Evolutionary conservation across 2,797 vertebrate genomes (phyloP), one percentile per base, ranked within the genome.

Genomic region (Cryptoblepharus egeriae): DNA sequence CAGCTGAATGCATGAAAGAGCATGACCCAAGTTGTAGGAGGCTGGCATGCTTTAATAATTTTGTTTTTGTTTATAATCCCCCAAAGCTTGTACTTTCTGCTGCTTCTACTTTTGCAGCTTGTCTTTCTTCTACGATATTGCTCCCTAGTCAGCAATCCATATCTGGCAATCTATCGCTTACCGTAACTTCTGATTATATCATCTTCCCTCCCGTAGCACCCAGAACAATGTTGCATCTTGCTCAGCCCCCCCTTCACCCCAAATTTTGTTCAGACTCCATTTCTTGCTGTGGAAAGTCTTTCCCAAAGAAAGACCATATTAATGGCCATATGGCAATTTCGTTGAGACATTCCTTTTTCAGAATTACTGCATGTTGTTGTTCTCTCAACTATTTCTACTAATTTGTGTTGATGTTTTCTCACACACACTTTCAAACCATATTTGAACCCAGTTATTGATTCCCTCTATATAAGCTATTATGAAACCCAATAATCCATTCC

Each of bases 1-100:
- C 91, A 91, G 91, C 88, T 88, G 85, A 91, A 92, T 0, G 86
- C 90, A 90, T 92, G 91, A 89, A 92, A 81, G 84, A 92, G 49
- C 89, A 86, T 1, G 49, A 86, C 83, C 88, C 63, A 83, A 90
- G 79, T 71, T 84, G 64, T 79, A 74, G 84, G 83, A 58, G 42
- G 80, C 81, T 80, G 83, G 85, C 90, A 82, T 30, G 88, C 88
- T 3, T 86, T 73, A 86, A 84, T 85, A 87, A 75, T 35, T 82
- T 70, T 78, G 92, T 39, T 55, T 83, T 85, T 85, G 28, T 64
- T 20, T 42, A 39, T 45, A 76, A 67, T 82, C 16, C 0, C 0
- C 72, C 63, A 86, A 81, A 87, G 58, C 28, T 87, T 85, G 61
- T 82, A 15, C 63, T 91, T 69, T 22, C 80, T 89, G 67, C 5